A percentile compares a stretch with the other conserved stretches of the same genome.
phyloP scores from a whole-genome alignment of 2,797 vertebrate genomes.

The Scolopax rusticola region DNA sequence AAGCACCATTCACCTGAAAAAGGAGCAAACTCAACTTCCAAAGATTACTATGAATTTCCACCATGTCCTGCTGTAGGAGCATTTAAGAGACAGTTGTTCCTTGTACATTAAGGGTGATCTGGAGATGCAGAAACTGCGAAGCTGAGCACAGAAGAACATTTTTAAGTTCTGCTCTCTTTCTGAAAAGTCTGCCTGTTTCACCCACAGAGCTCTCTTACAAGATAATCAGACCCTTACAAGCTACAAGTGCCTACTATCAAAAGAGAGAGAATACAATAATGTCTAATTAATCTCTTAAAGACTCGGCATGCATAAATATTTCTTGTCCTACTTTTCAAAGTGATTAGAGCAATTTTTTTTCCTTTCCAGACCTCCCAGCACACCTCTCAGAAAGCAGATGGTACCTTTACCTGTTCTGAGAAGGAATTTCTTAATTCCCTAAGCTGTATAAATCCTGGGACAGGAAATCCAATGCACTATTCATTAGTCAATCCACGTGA shows the following conservation, averaged over 20 bases:
- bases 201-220: not conserved
- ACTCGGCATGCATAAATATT: not conserved
- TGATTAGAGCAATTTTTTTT: not conserved
- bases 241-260: not conserved
- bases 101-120: not conserved
- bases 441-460: not conserved
- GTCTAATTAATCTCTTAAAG: not conserved
- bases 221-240: constrained; percentile 1
- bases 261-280: not conserved
- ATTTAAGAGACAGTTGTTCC: not conserved
- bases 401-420: not conserved
- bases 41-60: not conserved
- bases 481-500: not conserved
- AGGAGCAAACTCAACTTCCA: not conserved
- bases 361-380: not conserved
- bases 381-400: not conserved
- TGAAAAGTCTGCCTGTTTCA: not conserved
- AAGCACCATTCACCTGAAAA: not conserved
- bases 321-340: not conserved
- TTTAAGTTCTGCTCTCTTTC: not conserved
- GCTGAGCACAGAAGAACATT: not conserved
- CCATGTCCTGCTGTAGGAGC: not conserved
- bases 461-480: not conserved
- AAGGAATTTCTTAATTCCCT: not conserved
- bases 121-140: not conserved